These are phyloP conservation scores for Cepaea nemoralis DNA, from an alignment of 1,140 invertebrate genomes.

Conservation along the genomic window DNA sequence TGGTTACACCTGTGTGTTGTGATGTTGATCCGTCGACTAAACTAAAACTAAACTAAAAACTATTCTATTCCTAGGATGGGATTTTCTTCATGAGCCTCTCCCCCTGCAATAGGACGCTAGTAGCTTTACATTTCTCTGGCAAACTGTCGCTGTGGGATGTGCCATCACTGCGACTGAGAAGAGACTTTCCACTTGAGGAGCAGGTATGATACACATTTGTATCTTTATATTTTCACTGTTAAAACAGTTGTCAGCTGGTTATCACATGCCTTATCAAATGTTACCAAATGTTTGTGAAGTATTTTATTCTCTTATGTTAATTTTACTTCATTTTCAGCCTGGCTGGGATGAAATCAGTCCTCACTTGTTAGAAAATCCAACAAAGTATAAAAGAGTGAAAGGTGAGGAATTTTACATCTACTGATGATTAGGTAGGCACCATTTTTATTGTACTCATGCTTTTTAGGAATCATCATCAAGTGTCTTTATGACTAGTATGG, in stretches of 20 bases:
- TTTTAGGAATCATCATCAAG: too few species aligned
- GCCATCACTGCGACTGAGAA: conserved; percentile 76
- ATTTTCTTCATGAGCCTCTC: conserved; percentile 81
- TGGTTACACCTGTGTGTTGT: too few species aligned
- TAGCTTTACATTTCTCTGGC: conserved; percentile 81
- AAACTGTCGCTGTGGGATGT: conserved; percentile 81
- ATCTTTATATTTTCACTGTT: too few species aligned
- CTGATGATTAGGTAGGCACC: too few species aligned
- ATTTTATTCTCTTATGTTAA: too few species aligned
- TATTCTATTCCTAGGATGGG: conserved; percentile 68
- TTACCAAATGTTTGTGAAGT: too few species aligned
- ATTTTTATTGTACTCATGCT: too few species aligned
- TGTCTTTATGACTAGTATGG: too few species aligned
- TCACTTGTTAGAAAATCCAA: conserved; percentile 66
- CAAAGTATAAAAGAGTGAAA: conserved; percentile 66
- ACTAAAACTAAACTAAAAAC: too few species aligned
- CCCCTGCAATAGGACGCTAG: conserved; percentile 75
- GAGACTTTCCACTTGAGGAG: conserved; percentile 76
- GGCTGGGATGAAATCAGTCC: conserved; percentile 74
- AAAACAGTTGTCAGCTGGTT: too few species aligned
- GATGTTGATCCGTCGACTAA: too few species aligned
- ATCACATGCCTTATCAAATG: too few species aligned
- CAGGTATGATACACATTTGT: conserved; percentile 65
- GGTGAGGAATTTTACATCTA: conserved; percentile 54
- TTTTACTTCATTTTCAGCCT: conserved; percentile 72